phyloP scores from a whole-genome alignment of 2,797 vertebrate species.

The Poeciliopsis presidionis region DNA sequence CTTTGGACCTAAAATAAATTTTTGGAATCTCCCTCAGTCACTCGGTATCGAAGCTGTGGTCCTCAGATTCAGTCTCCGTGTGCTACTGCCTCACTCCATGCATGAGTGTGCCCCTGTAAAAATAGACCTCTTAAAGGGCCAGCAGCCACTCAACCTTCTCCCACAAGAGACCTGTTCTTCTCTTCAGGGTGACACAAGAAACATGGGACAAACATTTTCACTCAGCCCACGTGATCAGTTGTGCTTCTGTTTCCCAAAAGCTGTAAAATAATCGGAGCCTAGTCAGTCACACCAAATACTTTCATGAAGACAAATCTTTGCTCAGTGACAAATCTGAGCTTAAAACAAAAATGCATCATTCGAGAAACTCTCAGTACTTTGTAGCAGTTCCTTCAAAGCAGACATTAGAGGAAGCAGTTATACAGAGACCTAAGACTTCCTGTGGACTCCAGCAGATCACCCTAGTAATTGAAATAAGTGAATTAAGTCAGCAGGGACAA shows the following conservation, averaged over 20 bases:
- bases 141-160: constrained; percentile 72
- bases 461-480: constrained; percentile 63
- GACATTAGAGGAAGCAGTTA: constrained; percentile 29
- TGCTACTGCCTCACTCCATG: constrained; percentile 76
- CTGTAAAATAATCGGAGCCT: constrained; percentile 1
- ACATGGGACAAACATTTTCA: constrained; percentile 43
- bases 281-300: constrained; percentile 38
- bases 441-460: constrained; percentile 33
- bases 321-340: constrained; percentile 23
- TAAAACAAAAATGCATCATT: constrained; percentile 8
- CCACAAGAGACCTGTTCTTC: constrained; percentile 68
- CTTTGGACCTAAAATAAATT: constrained; percentile 20
- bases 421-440: constrained; percentile 52
- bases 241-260: constrained; percentile 22
- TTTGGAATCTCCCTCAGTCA: constrained; percentile 27
- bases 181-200: constrained; percentile 64
- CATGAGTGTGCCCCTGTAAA: constrained; percentile 82
- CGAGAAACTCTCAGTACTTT: constrained; percentile 4
- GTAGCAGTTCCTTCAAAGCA: constrained; percentile 19
- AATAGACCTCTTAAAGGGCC: constrained; percentile 85
- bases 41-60: not conserved
- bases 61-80: constrained; percentile 59
- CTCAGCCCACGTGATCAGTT: constrained; percentile 30
- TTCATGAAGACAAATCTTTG: constrained; percentile 29
- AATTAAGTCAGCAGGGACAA: constrained; percentile 59